Evolutionary conservation across 1,140 invertebrate species (phyloP).

Genomic region (Chymomyza costata): DNA sequence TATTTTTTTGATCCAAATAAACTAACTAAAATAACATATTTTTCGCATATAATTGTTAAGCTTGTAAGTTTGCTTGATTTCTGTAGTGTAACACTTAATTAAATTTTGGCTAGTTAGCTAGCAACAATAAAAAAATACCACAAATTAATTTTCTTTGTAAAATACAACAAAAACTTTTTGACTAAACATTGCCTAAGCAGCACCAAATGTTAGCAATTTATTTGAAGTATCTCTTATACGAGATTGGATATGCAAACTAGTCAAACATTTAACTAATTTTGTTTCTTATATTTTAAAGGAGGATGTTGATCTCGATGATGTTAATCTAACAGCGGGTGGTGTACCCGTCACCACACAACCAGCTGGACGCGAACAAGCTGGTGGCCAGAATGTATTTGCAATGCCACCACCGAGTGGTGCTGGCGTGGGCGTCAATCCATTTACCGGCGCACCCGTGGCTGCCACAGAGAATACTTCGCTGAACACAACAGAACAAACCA

Average conservation of each 20-base stretch:
- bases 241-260: too few species aligned
- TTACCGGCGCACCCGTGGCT: conserved; percentile 67
- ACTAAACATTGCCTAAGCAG: conserved; percentile 50
- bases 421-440: conserved; percentile 68
- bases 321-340: conserved; percentile 55
- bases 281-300: conserved; percentile 60
- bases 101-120: too few species aligned
- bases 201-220: not conserved
- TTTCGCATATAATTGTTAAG: too few species aligned
- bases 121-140: too few species aligned
- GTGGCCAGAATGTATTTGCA: conserved; percentile 75
- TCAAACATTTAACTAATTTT: conserved; percentile 2
- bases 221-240: not conserved
- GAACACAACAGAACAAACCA: conserved; percentile 77
- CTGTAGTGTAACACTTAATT: too few species aligned
- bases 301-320: conserved; percentile 76
- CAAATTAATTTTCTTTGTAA: too few species aligned
- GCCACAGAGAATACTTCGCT: conserved; percentile 76
- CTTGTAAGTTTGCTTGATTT: too few species aligned
- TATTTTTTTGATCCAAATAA: too few species aligned
- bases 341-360: conserved; percentile 76
- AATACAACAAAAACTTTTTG: conserved; percentile 37
- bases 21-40: too few species aligned
- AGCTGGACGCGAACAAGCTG: conserved; percentile 63
- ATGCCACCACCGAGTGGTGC: conserved; percentile 74